Evolutionary conservation across 2,113 vertebrate species (phyloP).

Genomic region (Athene noctua): DNA sequence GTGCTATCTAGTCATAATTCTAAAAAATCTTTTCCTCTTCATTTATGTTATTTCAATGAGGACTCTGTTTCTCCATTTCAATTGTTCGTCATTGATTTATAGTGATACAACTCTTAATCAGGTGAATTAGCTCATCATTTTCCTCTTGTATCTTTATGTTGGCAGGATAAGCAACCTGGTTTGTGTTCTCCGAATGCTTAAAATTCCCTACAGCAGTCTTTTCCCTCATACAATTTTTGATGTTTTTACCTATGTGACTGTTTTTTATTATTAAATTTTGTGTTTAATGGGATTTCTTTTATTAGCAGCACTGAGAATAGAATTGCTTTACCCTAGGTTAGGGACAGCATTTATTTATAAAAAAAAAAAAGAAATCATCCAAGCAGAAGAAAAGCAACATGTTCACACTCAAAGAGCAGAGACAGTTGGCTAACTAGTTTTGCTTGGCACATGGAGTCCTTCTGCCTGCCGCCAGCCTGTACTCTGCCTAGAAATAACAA

Average conservation of each 20-base stretch:
- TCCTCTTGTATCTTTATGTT: background rate
- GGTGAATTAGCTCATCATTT: background rate
- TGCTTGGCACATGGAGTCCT: slow-evolving; percentile 3
- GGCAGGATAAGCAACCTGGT: background rate
- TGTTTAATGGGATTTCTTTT: background rate
- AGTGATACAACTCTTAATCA: background rate
- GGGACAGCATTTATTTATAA: background rate
- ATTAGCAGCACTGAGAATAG: background rate
- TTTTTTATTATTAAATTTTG: background rate
- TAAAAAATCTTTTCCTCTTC: background rate
- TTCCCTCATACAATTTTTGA: background rate
- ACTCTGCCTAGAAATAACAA: slow-evolving; percentile 27
- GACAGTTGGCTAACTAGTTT: slow-evolving; percentile 14
- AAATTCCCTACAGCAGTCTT: background rate
- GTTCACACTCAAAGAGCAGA: background rate
- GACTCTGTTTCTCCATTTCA: background rate
- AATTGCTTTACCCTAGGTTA: background rate
- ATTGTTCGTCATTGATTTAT: background rate
- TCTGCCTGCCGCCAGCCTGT: background rate
- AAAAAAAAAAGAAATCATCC: background rate
- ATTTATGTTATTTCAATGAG: background rate
- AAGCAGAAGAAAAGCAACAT: background rate
- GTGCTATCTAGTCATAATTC: background rate
- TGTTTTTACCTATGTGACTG: background rate
- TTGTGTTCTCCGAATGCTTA: background rate